These are phyloP conservation scores for Euwallacea similis DNA, from an alignment of 1,140 invertebrate genomes.

Conservation along the genomic window DNA sequence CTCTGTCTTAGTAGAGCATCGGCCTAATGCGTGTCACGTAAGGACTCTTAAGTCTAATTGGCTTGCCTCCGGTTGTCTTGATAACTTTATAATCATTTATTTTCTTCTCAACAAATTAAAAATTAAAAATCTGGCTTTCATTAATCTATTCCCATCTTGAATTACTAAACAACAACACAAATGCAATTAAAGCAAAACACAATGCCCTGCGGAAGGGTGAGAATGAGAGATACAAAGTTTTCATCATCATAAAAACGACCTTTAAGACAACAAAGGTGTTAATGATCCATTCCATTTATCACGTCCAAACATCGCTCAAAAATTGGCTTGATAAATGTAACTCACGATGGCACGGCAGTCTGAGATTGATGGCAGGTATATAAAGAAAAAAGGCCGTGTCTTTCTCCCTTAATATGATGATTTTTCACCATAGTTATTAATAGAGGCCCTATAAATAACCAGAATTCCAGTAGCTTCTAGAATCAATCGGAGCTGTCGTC, in stretches of 20 bases:
- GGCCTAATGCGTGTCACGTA: too few species aligned
- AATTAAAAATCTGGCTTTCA: too few species aligned
- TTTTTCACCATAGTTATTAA: constrained; percentile 39
- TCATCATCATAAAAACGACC: constrained; percentile 1
- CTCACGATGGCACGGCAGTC: constrained; percentile 20
- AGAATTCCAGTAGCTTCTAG: constrained; percentile 39
- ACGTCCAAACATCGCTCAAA: constrained; percentile 21
- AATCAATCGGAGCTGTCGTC: constrained; percentile 39
- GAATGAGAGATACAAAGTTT: neutral
- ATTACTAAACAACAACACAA: too few species aligned
- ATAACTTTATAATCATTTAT: too few species aligned
- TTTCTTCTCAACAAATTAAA: too few species aligned
- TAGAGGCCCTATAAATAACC: constrained; percentile 33
- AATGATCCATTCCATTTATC: constrained; percentile 28
- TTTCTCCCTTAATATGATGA: constrained; percentile 36
- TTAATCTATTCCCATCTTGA: too few species aligned
- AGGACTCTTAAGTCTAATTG: too few species aligned
- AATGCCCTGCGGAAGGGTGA: neutral
- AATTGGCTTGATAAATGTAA: constrained; percentile 27
- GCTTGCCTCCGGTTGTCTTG: too few species aligned
- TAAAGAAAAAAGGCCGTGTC: constrained; percentile 35
- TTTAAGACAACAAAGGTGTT: constrained; percentile 27
- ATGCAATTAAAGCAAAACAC: too few species aligned
- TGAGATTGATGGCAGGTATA: constrained; percentile 31
- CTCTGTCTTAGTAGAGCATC: too few species aligned